Conservation (phyloP, 2,113 vertebrate genomes). For the Mirza zaza region DNA sequence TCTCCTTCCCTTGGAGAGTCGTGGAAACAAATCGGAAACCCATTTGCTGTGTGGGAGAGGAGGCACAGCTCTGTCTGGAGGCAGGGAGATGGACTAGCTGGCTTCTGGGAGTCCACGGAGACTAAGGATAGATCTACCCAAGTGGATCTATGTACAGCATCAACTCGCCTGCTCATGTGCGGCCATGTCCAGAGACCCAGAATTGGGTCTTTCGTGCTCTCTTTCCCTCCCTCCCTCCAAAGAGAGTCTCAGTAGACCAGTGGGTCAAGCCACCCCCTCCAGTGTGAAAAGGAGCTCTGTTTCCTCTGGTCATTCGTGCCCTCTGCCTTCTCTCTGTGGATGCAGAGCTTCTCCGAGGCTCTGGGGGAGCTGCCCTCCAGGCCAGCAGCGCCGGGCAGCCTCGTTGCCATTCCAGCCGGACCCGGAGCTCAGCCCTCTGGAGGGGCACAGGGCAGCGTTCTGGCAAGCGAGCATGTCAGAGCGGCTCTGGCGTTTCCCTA, state of each 20-base stretch:
- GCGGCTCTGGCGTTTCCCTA: conserved; percentile 78
- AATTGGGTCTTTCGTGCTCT: background rate
- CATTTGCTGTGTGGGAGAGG: conserved; percentile 56
- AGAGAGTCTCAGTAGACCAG: background rate
- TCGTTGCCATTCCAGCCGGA: background rate
- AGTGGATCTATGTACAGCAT: fast-evolving
- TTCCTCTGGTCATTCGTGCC: fast-evolving
- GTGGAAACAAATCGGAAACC: conserved; percentile 28
- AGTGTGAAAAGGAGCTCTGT: background rate
- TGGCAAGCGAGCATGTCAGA: conserved; percentile 72
- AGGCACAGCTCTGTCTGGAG: background rate
- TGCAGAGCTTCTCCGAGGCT: background rate
- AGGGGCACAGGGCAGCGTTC: conserved; percentile 53
- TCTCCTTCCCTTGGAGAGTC: background rate
- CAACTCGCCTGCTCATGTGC: background rate
- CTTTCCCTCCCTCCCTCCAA: background rate
- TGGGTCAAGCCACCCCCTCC: background rate
- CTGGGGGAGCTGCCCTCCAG: fast-evolving
- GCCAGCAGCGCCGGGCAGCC: background rate
- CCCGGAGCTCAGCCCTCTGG: conserved; percentile 46
- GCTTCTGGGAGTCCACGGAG: background rate
- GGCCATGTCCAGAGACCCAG: background rate
- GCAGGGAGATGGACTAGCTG: background rate
- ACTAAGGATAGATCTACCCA: background rate
- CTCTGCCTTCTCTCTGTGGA: background rate